Percentiles rank a stretch among this genome's conserved stretches.
phyloP scores from a whole-genome alignment of 2,888 invertebrate species.

The Ophraella communa region DNA sequence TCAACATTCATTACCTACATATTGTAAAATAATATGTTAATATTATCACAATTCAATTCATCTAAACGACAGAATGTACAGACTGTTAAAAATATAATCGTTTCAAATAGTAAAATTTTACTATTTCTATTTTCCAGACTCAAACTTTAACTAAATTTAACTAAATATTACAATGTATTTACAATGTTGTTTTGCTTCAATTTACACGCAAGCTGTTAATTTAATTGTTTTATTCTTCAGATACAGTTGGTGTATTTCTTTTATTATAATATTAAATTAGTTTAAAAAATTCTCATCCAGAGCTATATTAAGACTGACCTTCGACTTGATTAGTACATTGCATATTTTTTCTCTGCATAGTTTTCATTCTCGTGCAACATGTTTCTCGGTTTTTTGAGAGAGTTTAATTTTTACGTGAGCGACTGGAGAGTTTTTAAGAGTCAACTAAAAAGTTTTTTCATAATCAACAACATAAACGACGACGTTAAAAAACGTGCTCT shows the following conservation, averaged over 20 bases:
- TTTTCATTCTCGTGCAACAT: not conserved
- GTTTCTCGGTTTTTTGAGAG: slow-evolving; percentile 25
- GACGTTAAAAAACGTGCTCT: slow-evolving; percentile 36
- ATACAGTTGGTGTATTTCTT: not conserved
- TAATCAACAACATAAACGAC: slow-evolving; percentile 33
- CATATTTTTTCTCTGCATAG: not conserved
- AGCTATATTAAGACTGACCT: not conserved
- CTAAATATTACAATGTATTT: not conserved
- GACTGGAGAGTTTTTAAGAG: slow-evolving; percentile 37
- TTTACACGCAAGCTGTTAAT: not conserved
- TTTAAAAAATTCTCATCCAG: not conserved
- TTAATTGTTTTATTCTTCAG: not conserved
- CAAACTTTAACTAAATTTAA: not conserved
- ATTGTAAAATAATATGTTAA: no score
- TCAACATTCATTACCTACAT: no score
- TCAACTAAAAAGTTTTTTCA: slow-evolving; percentile 37
- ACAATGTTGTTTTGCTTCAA: not conserved
- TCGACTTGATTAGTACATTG: not conserved
- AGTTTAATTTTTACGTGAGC: slow-evolving; percentile 18
- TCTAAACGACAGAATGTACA: no score
- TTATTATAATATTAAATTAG: not conserved
- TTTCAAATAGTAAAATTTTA: no score
- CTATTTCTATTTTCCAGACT: no score
- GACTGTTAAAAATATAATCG: no score
- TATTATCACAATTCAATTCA: no score